Evolutionary conservation across 2,113 vertebrate genomes (phyloP).

Genomic region (Sebastes fasciatus): DNA sequence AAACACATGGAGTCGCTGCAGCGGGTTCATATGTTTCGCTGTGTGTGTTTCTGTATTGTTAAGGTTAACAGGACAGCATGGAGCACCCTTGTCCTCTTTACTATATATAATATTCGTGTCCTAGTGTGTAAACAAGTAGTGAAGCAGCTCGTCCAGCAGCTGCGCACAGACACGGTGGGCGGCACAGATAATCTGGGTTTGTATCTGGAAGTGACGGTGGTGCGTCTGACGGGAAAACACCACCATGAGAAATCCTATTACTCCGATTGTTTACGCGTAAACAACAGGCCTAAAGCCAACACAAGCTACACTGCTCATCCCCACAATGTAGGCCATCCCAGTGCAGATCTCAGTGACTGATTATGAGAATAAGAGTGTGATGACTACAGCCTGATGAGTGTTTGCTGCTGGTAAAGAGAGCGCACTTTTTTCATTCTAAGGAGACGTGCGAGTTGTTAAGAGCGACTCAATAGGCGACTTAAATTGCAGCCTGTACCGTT

Average conservation of each 20-base stretch:
- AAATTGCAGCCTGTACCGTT: background rate
- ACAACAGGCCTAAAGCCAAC: background rate
- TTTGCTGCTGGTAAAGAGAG: background rate
- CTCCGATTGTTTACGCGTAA: background rate
- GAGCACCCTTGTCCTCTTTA: fast-evolving
- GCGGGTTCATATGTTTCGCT: background rate
- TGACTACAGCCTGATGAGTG: slow-evolving; percentile 22
- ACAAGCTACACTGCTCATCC: background rate
- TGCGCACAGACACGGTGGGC: slow-evolving; percentile 44
- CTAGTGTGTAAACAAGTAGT: background rate
- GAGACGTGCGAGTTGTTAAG: background rate
- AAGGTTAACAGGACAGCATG: background rate
- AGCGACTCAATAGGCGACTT: background rate
- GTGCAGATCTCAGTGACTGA: background rate
- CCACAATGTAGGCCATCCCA: background rate
- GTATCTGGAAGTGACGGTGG: slow-evolving; percentile 46
- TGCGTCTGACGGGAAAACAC: slow-evolving; percentile 23
- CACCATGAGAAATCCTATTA: slow-evolving; percentile 39
- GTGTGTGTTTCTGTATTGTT: background rate
- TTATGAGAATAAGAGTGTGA: background rate
- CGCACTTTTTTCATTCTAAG: slow-evolving; percentile 3
- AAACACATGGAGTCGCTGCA: slow-evolving; percentile 31
- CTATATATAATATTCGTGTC: no score
- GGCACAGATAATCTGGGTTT: slow-evolving; percentile 31
- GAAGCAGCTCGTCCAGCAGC: background rate